Conservation (phyloP, 2,888 invertebrate species). For the Atethmia centrago region DNA sequence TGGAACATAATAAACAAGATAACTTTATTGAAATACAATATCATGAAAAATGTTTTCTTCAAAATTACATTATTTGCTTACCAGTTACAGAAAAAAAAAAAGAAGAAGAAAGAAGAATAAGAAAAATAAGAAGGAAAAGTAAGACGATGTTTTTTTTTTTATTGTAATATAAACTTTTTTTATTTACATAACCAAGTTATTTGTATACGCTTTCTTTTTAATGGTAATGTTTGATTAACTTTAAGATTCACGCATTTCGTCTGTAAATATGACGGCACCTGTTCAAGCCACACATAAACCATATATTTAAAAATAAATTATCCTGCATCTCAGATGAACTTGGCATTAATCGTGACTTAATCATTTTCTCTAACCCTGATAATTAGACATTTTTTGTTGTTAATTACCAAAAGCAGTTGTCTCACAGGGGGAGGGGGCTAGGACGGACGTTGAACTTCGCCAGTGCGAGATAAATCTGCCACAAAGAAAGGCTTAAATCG, state of each 20-base stretch:
- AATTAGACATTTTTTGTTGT: constrained; percentile 80
- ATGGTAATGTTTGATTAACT: too few relatives aligned
- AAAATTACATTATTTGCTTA: not conserved
- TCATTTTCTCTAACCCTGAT: constrained; percentile 78
- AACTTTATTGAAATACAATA: not conserved
- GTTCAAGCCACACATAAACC: constrained; percentile 26
- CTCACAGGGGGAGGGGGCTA: constrained; percentile 78
- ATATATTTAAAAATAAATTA: constrained; percentile 26
- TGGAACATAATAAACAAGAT: not conserved
- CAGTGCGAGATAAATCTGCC: constrained; percentile 68
- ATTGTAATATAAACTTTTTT: too few relatives aligned
- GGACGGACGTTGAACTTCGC: constrained; percentile 88
- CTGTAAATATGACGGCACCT: constrained; percentile 27
- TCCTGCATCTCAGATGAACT: constrained; percentile 18
- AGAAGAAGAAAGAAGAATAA: too few relatives aligned
- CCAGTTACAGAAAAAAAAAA: too few relatives aligned
- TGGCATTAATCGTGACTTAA: constrained; percentile 58
- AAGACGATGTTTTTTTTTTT: too few relatives aligned
- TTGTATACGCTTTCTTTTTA: too few relatives aligned
- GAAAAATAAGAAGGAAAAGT: too few relatives aligned
- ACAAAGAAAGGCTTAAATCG: constrained; percentile 72
- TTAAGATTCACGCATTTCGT: constrained; percentile 24
- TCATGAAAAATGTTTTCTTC: too few relatives aligned
- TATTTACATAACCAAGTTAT: too few relatives aligned
- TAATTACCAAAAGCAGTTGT: constrained; percentile 86